phyloP scores from a whole-genome alignment of 2,888 invertebrate species.

The Tyria jacobaeae region DNA sequence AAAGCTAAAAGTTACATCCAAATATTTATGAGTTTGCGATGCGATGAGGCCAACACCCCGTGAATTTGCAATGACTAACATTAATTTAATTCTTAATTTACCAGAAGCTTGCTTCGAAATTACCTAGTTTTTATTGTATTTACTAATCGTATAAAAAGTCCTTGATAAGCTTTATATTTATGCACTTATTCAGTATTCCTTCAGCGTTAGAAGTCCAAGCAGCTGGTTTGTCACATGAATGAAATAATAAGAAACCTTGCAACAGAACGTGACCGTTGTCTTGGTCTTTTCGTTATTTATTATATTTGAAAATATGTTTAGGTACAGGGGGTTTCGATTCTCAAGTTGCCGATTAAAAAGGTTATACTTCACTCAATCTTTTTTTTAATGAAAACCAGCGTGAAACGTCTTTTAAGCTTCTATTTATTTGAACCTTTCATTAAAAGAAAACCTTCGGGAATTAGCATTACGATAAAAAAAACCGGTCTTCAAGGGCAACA shows the following conservation, averaged over 20 bases:
- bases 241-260: slow-evolving; percentile 48
- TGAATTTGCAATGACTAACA: neutral
- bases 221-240: slow-evolving; percentile 29
- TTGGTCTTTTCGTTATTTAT: slow-evolving; percentile 28
- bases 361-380: neutral
- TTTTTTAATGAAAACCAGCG: no score
- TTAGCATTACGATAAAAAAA: neutral
- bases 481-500: no score
- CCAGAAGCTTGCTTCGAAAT: neutral
- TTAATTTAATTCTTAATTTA: neutral
- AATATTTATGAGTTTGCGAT: neutral
- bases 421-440: no score
- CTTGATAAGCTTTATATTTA: neutral
- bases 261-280: slow-evolving; percentile 34
- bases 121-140: neutral
- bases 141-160: neutral
- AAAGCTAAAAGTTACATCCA: no score
- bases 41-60: neutral
- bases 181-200: slow-evolving; percentile 6
- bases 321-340: neutral
- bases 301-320: slow-evolving; percentile 14
- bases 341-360: neutral
- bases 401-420: no score
- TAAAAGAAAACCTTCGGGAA: no score
- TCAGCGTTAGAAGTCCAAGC: slow-evolving; percentile 18